Evolutionary conservation across 2,113 vertebrate genomes (phyloP).

Genomic region (Neomonachus schauinslandi): DNA sequence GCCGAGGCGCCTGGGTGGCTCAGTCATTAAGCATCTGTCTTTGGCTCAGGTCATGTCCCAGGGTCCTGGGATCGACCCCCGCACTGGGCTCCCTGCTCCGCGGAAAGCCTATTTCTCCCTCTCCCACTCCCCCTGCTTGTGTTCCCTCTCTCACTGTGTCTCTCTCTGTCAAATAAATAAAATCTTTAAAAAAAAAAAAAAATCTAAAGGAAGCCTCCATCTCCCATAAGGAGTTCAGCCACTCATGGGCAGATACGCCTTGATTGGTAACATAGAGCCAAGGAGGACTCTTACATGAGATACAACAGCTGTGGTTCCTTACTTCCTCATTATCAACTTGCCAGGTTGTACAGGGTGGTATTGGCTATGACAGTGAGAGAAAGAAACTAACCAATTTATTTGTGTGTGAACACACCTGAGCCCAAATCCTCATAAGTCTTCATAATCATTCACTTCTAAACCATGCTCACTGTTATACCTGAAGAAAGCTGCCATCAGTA

Average conservation of each 20-base stretch:
- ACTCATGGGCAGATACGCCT: not conserved
- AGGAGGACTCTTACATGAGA: not conserved
- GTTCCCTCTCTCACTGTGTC: no score
- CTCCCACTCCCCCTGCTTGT: no score
- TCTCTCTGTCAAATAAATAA: no score
- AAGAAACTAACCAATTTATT: constrained; percentile 25
- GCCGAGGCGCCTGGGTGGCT: no score
- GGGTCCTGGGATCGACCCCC: no score
- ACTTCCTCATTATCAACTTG: constrained; percentile 21
- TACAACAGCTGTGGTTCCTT: not conserved
- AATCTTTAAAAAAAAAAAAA: no score
- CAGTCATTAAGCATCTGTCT: no score
- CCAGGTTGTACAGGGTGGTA: not conserved
- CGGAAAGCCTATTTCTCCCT: no score
- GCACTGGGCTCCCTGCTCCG: no score
- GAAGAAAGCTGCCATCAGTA: not conserved
- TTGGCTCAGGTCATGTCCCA: no score
- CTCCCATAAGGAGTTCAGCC: not conserved
- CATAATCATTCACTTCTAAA: constrained; percentile 40
- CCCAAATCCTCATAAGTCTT: not conserved
- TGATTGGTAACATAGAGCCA: not conserved
- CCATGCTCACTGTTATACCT: not conserved
- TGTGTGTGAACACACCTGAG: not conserved
- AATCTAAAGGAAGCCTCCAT: constrained; percentile 15
- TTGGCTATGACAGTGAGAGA: not conserved